Base-by-base conservation (phyloP, 2,113 vertebrate genomes). In the Antennarius striatus region DNA sequence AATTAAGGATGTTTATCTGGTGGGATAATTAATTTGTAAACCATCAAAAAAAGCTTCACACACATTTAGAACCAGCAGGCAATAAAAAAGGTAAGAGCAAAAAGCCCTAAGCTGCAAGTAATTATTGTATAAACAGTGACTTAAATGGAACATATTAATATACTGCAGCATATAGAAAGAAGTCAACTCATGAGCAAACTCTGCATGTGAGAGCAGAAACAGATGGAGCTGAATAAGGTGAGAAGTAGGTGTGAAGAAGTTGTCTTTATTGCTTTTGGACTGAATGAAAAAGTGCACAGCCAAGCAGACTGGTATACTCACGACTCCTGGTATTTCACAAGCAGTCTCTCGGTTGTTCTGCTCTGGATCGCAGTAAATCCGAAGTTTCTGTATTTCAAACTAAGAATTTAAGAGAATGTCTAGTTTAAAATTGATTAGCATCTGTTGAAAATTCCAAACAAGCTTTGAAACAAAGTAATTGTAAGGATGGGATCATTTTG, bases 361-460 rank as follows among this genome's bases (percentile, higher is more conserved):
- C 86, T 98, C 96, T 42, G 97, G 97, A 79, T 98, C 95, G 89
- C 97, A 99, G 89, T 99, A 99, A 86, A 99, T 98, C 69, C 97
- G 85, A 54, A 99, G 87, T 83, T 98, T 98, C 88, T 98, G 97
- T 69, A 99, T 79, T 86, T 96, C 96, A 91, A 99, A 99, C 97
- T 99, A 61, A 55, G 9, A 46, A 56, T 39, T 9, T 30, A 57
- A 29, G 2, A 42, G 2, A 56, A 56, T 7, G 3, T 47, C 4
- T 43, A 60, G 56, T 68, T 48, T 63, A 48, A 69, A 62, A 58
- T 43, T 68, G 50, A 68, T 58, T 4, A 10, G 58, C 16, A 2
- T 0, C 17, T 49, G n/a, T n/a, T 28, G 10, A n/a, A 46, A 5
- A 56, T 8, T 59, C 8, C 4, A 53, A 63, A 50, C 66, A 58